Base-by-base conservation (phyloP, 2,888 invertebrate species). In the Chaetogeoica ovagalla region DNA sequence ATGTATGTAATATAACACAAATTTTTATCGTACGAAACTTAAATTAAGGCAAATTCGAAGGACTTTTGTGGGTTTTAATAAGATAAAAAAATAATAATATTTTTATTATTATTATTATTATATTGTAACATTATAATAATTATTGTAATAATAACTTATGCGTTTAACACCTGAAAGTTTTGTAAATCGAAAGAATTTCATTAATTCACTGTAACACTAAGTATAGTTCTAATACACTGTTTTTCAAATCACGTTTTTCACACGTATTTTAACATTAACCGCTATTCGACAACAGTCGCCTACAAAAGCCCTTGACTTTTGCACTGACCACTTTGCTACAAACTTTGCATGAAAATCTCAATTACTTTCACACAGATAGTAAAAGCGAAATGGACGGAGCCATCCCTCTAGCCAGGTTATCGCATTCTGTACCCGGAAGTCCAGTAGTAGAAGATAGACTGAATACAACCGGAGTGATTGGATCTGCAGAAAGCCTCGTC, bases 401-500 rank as follows among this genome's bases (percentile, higher is more conserved):
- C 84, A 87, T 88, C 84, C 88, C 88, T 82, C 85, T 88, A 83
- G 89, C 91, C 85, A 89, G 91, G 82, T 87, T 91, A 84, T 89
- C 91, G 83, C 91, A 91, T 86, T 92, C 92, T 84, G 88, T 91
- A 84, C 91, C 92, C 81, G 91, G 91, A 84, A 91, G 90, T 87
- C 92, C 91, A 81, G 90, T 90, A 83, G 91, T 90, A 83, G 91
- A 91, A 85, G 88, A 90, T 84, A 90, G 90, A 82, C 68, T 82
- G 52, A 89, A 90, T 85, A 89, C 91, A 75, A 91, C 92, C 85
- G 94, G 94, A 85, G 93, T 95, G 81, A 91, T 95, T 85, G 96
- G 96, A 83, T 96, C 96, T 84, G 97, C 97, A 63, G 97, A 97
- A 87, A 96, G 95, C 87, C 90, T 98, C 83, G 96, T 98, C 84